These are phyloP conservation scores for Leucosticte australis DNA, from an alignment of 2,113 vertebrate genomes.

Conservation along the genomic window DNA sequence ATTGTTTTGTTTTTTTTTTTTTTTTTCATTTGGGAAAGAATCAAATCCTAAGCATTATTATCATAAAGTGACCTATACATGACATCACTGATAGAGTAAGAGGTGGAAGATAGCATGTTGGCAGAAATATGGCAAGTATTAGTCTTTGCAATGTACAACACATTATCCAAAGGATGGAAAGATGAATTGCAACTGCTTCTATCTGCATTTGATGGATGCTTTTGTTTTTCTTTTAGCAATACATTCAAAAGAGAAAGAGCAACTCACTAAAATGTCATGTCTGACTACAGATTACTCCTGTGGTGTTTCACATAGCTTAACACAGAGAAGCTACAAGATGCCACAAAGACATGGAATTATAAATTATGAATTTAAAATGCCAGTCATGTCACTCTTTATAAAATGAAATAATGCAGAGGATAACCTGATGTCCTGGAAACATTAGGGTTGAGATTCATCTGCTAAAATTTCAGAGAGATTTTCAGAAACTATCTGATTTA, in stretches of 20 bases:
- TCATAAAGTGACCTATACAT: neutral
- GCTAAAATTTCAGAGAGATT: neutral
- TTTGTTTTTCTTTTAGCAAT: neutral
- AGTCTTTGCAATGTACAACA: neutral
- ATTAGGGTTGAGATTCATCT: neutral
- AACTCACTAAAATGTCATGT: neutral
- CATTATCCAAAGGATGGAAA: neutral
- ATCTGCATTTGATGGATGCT: neutral
- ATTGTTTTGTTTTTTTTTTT: neutral
- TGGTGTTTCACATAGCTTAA: neutral
- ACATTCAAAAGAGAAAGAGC: neutral
- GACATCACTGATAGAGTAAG: neutral
- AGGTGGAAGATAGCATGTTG: neutral
- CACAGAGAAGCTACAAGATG: neutral
- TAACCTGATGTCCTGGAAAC: neutral
- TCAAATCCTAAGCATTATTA: neutral
- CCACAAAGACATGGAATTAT: neutral
- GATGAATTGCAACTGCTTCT: neutral
- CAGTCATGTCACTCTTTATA: neutral
- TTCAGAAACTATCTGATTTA: neutral
- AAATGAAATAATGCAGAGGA: neutral
- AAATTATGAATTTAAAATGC: neutral
- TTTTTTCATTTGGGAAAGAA: neutral
- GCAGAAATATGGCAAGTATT: neutral
- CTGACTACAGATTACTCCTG: neutral